Conservation (phyloP, 1,140 invertebrate species). For the Lucilia cuprina region DNA sequence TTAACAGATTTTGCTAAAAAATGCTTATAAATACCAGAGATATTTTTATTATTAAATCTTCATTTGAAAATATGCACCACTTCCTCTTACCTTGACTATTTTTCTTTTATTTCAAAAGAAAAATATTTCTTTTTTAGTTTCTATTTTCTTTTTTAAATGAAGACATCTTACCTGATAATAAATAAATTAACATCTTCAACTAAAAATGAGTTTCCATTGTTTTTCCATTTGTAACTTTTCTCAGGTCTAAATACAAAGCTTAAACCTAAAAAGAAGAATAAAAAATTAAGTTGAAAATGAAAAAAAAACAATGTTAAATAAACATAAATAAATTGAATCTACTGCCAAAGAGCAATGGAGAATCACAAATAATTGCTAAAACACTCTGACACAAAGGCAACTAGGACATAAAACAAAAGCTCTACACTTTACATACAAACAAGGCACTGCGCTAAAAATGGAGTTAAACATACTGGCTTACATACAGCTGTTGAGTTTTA, state of each 20-base stretch:
- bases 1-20: no score
- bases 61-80: no score
- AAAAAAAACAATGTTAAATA: not conserved
- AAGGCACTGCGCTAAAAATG: not conserved
- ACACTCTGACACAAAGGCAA: constrained; percentile 24
- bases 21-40: no score
- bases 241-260: not conserved
- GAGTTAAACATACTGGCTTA: not conserved
- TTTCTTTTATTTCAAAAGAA: no score
- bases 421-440: not conserved
- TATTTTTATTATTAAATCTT: no score
- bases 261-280: not conserved
- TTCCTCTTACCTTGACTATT: no score
- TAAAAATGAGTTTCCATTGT: not conserved
- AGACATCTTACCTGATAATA: not conserved
- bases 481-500: not conserved
- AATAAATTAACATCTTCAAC: not conserved
- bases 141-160: not conserved
- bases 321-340: constrained; percentile 6
- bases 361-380: constrained; percentile 28
- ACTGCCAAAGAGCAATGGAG: constrained; percentile 12
- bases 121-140: no score
- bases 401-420: constrained; percentile 15
- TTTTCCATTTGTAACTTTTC: not conserved
- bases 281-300: not conserved